These are phyloP conservation scores for Zele albiditarsus DNA, from an alignment of 2,888 invertebrate species.

Conservation along the genomic window DNA sequence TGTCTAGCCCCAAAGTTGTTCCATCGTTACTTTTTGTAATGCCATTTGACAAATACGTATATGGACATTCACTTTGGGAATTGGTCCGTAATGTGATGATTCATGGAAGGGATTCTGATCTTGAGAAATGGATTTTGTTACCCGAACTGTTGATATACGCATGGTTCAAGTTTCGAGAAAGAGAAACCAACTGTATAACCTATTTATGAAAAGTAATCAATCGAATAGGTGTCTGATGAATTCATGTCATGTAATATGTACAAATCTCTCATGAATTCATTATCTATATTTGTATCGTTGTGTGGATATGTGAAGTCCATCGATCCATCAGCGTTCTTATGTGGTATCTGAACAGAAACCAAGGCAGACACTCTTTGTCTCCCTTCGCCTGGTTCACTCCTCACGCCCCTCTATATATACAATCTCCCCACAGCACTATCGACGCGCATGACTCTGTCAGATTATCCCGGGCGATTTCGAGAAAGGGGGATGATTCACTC, in stretches of 20 bases:
- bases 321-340: neutral
- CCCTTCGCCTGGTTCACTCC: neutral
- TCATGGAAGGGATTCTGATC: conserved; percentile 9
- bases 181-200: too few relatives aligned
- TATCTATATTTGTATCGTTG: neutral
- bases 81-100: conserved; percentile 17
- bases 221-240: neutral
- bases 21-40: neutral
- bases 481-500: conserved; percentile 43
- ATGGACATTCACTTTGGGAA: conserved; percentile 8
- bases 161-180: too few relatives aligned
- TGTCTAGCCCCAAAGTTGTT: neutral
- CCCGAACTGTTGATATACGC: neutral
- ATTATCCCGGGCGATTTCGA: conserved; percentile 32
- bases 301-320: neutral
- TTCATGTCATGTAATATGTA: neutral
- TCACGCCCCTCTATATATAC: neutral
- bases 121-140: conserved; percentile 23
- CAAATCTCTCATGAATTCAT: neutral
- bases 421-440: neutral
- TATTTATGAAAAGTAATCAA: neutral
- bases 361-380: neutral
- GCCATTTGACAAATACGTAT: neutral
- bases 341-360: neutral
- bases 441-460: conserved; percentile 40